Conservation (phyloP, 1,140 invertebrate genomes). For the Hyposmocoma kahamanoa region DNA sequence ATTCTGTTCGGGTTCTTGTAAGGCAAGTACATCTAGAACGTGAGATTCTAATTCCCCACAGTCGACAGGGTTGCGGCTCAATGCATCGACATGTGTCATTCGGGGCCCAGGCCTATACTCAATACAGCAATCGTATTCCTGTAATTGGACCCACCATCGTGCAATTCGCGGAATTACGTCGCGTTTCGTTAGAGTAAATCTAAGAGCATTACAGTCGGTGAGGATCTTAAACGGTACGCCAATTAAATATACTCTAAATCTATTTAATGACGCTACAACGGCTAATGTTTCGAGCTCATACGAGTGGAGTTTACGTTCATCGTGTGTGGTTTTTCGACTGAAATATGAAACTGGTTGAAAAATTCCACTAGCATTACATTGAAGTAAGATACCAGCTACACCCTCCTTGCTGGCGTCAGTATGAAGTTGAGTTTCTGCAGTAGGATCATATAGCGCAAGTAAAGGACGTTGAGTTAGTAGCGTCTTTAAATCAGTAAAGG, state of each 20-base stretch:
- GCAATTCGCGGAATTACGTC: slow-evolving; percentile 24
- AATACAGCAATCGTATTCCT: slow-evolving; percentile 34
- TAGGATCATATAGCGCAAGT: slow-evolving; percentile 29
- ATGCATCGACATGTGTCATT: slow-evolving; percentile 42
- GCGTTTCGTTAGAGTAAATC: slow-evolving; percentile 22
- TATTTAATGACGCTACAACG: slow-evolving; percentile 28
- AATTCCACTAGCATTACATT: slow-evolving; percentile 4
- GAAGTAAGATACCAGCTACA: slow-evolving; percentile 23
- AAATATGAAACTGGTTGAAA: slow-evolving; percentile 11
- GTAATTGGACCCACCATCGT: slow-evolving; percentile 32
- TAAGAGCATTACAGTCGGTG: slow-evolving; percentile 29
- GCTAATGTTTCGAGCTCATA: slow-evolving; percentile 36
- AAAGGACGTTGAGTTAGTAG: slow-evolving; percentile 17
- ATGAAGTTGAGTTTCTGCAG: slow-evolving; percentile 22
- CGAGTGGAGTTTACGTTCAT: slow-evolving; percentile 11
- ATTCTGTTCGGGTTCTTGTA: slow-evolving; percentile 14
- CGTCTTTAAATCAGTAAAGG: slow-evolving; percentile 3
- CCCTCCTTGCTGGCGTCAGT: slow-evolving; percentile 7
- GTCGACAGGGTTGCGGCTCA: slow-evolving; percentile 26
- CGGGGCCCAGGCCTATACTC: slow-evolving; percentile 29
- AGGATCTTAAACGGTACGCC: slow-evolving; percentile 25
- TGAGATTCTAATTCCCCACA: neutral
- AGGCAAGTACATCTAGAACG: slow-evolving; percentile 7
- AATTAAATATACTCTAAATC: slow-evolving; percentile 54
- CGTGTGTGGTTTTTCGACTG: slow-evolving; percentile 10